A percentile compares a stretch with the other conserved stretches of the same genome.
Conservation (phyloP, 2,113 vertebrate genomes). For the Prochilodus magdalenae region DNA sequence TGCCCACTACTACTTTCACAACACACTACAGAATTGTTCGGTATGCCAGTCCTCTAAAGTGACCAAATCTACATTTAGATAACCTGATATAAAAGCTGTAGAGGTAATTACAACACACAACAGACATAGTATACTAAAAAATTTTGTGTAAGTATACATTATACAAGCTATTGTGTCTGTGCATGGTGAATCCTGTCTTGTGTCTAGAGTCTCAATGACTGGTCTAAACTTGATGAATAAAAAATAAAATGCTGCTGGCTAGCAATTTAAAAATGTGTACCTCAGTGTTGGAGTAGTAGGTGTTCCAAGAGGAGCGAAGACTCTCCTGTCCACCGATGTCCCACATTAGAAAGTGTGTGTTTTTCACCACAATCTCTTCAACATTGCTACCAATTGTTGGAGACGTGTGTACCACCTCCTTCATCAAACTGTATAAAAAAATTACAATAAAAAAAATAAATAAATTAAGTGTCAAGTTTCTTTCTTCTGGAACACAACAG, state of each 20-base stretch:
- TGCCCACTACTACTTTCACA: too few species aligned
- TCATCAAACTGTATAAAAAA: slow-evolving; percentile 88
- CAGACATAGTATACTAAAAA: too few species aligned
- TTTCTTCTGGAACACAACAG: not conserved
- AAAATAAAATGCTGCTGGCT: not conserved
- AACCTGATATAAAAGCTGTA: too few species aligned
- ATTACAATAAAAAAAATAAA: not conserved
- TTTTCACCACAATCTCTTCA: slow-evolving; percentile 98
- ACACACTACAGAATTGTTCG: too few species aligned
- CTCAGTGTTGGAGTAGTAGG: slow-evolving; percentile 99
- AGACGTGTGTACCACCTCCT: slow-evolving; percentile 97
- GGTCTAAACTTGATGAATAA: not conserved
- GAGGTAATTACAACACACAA: too few species aligned
- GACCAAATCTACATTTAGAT: too few species aligned
- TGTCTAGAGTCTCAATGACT: not conserved
- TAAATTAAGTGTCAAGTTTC: not conserved
- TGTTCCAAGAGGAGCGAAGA: slow-evolving; percentile 97
- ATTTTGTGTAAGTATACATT: too few species aligned
- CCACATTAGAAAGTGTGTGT: slow-evolving; percentile 99
- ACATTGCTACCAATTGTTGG: slow-evolving; percentile 99
- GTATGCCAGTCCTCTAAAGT: too few species aligned
- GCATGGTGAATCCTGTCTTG: too few species aligned
- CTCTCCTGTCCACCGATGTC: slow-evolving; percentile 98
- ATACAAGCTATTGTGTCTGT: too few species aligned
- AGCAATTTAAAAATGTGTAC: slow-evolving; percentile 63